phyloP scores from a whole-genome alignment of 2,113 vertebrate species.

The Leptosomus discolor region DNA sequence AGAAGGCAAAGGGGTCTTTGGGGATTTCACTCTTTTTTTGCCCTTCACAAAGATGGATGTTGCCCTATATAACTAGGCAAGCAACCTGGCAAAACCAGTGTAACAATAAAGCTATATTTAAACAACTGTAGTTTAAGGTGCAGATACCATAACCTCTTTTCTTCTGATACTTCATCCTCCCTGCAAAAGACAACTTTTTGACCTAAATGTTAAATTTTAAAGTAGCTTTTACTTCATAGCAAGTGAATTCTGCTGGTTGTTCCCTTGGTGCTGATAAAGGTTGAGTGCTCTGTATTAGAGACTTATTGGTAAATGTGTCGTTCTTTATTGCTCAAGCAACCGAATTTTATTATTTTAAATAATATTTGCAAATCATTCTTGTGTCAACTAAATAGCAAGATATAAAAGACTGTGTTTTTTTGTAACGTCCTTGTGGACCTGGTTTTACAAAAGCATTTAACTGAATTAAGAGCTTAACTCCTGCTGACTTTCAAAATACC shows the following conservation, averaged over 20 bases:
- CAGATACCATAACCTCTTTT: not conserved
- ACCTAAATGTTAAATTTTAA: not conserved
- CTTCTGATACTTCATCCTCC: not conserved
- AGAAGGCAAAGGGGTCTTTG: not conserved
- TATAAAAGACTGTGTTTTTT: not conserved
- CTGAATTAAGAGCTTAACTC: not conserved
- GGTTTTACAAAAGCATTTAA: not conserved
- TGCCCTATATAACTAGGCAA: not conserved
- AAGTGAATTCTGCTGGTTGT: not conserved
- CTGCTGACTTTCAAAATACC: not conserved
- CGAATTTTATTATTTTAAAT: not conserved
- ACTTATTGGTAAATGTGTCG: not conserved
- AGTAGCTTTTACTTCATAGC: not conserved
- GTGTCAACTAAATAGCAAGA: not conserved
- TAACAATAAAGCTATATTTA: conserved; percentile 43
- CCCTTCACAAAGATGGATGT: conserved; percentile 12
- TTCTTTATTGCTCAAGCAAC: not conserved
- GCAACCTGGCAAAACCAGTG: not conserved
- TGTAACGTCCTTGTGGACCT: not conserved
- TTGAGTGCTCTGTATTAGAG: not conserved
- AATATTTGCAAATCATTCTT: not conserved
- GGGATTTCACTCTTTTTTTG: not conserved
- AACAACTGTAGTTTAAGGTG: not conserved
- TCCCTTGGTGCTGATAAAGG: not conserved
- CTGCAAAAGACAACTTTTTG: not conserved